These are phyloP conservation scores for Acanthis flammea DNA, from an alignment of 2,797 vertebrate species.

Conservation along the genomic window DNA sequence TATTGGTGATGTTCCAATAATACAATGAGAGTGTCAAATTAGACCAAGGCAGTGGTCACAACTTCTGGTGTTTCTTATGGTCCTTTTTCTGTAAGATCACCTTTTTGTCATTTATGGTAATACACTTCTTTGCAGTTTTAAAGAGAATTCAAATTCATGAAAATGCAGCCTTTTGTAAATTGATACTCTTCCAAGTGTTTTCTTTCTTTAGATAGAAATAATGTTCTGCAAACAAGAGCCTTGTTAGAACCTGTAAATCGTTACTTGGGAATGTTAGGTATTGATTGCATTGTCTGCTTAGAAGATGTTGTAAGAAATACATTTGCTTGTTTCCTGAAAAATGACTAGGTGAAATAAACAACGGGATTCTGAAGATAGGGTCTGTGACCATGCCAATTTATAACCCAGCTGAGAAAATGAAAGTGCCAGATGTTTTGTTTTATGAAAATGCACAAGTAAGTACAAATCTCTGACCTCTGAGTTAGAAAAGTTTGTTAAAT, in stretches of 20 bases:
- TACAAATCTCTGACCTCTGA: background rate
- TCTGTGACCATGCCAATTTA: constrained; percentile 81
- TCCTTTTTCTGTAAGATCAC: background rate
- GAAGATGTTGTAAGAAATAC: background rate
- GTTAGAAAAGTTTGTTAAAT: background rate
- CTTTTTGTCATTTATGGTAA: background rate
- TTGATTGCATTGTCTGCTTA: background rate
- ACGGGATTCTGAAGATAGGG: constrained; percentile 88
- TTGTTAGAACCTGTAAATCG: background rate
- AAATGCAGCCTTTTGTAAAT: background rate
- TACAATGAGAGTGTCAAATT: background rate
- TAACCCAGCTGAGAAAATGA: constrained; percentile 85
- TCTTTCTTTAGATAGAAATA: background rate
- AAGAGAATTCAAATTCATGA: background rate
- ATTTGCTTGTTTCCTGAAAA: constrained; percentile 26
- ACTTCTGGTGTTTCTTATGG: background rate
- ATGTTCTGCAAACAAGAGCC: background rate
- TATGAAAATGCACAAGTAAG: constrained; percentile 94
- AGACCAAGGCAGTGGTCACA: background rate
- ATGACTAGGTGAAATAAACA: constrained; percentile 80
- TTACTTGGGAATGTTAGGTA: background rate
- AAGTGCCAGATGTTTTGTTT: constrained; percentile 95
- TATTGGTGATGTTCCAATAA: background rate
- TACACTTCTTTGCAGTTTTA: background rate
- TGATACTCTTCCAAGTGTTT: background rate